Conservation (phyloP, 2,113 vertebrate species). For the Pachypanchax playfairii region DNA sequence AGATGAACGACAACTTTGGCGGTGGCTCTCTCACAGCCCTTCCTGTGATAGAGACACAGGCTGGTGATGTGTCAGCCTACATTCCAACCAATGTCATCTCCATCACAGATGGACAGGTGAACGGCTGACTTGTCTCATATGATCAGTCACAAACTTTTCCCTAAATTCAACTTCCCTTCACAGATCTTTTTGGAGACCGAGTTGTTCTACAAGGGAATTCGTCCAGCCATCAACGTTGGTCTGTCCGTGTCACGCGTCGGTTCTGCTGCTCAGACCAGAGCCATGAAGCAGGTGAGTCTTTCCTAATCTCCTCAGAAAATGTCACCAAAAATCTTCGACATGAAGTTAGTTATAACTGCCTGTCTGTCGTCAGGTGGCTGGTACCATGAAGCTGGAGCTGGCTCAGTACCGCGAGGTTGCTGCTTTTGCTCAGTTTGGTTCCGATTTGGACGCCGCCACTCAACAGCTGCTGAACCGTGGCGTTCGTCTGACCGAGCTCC, state of each 20-base stretch:
- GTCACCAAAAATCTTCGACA: not conserved
- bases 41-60: conserved; percentile 96
- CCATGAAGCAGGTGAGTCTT: conserved; percentile 92
- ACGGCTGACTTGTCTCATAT: not conserved
- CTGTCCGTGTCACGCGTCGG: conserved; percentile 97
- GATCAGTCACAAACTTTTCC: not conserved
- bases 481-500: conserved; percentile 92
- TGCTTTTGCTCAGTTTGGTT: conserved; percentile 96
- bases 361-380: conserved; percentile 84
- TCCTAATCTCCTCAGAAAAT: not conserved
- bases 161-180: not conserved
- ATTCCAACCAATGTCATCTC: conserved; percentile 99
- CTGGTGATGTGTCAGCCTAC: conserved; percentile 97
- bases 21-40: conserved; percentile 95
- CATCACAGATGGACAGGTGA: conserved; percentile 96
- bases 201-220: conserved; percentile 98
- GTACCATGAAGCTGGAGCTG: conserved; percentile 97
- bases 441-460: conserved; percentile 93
- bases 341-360: not conserved
- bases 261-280: conserved; percentile 96
- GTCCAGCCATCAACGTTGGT: conserved; percentile 97
- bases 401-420: conserved; percentile 97
- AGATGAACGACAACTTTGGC: conserved; percentile 96
- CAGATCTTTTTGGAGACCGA: conserved; percentile 99
- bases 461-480: conserved; percentile 95